Conservation (phyloP, 2,113 vertebrate species). For the Oryzias woworae region DNA sequence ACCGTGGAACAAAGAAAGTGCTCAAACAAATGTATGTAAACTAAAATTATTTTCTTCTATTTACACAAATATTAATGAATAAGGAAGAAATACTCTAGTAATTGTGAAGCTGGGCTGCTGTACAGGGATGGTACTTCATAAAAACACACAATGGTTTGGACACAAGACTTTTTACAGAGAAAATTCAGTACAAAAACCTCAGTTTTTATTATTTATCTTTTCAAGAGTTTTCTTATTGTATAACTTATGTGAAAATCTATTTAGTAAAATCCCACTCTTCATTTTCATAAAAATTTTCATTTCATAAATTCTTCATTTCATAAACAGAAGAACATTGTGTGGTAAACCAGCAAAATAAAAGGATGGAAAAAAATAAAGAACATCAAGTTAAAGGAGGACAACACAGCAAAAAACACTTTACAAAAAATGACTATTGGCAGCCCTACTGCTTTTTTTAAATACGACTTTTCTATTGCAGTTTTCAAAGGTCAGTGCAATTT, state of each 20-base stretch:
- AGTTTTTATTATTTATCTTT: conserved; percentile 67
- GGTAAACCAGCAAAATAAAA: conserved; percentile 67
- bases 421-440: conserved; percentile 23
- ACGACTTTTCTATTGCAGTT: conserved; percentile 83
- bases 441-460: conserved; percentile 4
- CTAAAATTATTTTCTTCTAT: conserved; percentile 88
- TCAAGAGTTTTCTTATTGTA: conserved; percentile 84
- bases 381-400: conserved; percentile 80
- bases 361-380: conserved; percentile 78
- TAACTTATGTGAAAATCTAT: conserved; percentile 85
- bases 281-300: too few species aligned
- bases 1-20: conserved; percentile 85
- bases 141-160: conserved; percentile 88
- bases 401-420: conserved; percentile 52
- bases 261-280: conserved; percentile 91
- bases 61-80: conserved; percentile 92
- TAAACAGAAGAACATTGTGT: conserved; percentile 84
- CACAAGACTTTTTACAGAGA: conserved; percentile 92
- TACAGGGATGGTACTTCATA: conserved; percentile 88
- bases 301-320: too few species aligned
- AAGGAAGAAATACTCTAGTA: conserved; percentile 84
- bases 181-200: conserved; percentile 86
- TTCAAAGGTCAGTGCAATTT: conserved; percentile 95
- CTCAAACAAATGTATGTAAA: conserved; percentile 99
- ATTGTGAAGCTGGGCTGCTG: conserved; percentile 89